Evolutionary conservation across 2,797 vertebrate genomes (phyloP).

Genomic region (Lepidocolaptes lacrymiger): DNA sequence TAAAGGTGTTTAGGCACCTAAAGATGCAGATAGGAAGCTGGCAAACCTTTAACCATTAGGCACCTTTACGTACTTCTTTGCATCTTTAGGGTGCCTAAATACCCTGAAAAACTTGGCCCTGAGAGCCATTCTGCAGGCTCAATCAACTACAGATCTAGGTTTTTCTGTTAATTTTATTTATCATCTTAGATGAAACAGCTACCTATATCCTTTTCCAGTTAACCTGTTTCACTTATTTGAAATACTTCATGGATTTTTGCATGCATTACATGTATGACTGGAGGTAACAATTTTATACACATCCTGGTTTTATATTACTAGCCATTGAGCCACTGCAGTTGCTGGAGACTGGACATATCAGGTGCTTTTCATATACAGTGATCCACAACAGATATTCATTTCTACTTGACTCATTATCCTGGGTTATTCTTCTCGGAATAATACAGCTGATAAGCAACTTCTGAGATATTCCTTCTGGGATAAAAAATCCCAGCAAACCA

Average conservation of each 20-base stretch:
- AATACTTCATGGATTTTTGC: background rate
- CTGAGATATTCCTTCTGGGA: background rate
- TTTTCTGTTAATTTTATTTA: background rate
- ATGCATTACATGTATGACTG: background rate
- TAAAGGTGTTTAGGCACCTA: background rate
- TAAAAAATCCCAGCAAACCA: background rate
- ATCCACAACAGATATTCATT: background rate
- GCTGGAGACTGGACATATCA: background rate
- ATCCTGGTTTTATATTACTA: background rate
- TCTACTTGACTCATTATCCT: background rate
- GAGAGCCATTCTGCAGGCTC: background rate
- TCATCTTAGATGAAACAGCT: background rate
- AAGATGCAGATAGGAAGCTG: conserved; percentile 5
- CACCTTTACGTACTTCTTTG: background rate
- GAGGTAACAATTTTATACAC: background rate
- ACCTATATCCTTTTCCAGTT: background rate
- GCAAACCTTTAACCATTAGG: background rate
- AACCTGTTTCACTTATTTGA: background rate
- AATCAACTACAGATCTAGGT: background rate
- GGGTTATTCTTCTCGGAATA: background rate
- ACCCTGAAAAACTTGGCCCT: background rate
- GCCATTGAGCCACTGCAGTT: background rate
- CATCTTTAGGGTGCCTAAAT: conserved; percentile 3
- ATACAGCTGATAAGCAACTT: background rate
- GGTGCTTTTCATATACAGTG: background rate